phyloP scores from a whole-genome alignment of 1,140 invertebrate genomes.

The Bombus cullumanus region DNA sequence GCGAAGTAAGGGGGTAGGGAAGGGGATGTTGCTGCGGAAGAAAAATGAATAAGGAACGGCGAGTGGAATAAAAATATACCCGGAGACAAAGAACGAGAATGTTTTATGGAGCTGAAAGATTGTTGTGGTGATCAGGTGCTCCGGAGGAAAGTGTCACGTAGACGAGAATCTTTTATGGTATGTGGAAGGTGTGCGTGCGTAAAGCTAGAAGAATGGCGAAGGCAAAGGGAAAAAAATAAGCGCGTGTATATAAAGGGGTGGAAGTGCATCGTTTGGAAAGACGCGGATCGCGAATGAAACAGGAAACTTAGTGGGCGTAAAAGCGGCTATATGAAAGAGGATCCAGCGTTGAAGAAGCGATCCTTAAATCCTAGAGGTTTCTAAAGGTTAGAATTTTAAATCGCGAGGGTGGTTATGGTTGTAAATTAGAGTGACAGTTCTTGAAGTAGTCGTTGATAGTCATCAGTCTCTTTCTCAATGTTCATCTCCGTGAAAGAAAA shows the following conservation, averaged over 20 bases:
- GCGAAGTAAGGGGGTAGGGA: not conserved
- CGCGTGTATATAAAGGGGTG: not conserved
- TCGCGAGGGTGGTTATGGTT: not conserved
- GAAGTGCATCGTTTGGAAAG: not conserved
- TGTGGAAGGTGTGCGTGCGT: not conserved
- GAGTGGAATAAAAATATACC: constrained; percentile 37
- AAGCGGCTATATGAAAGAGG: not conserved
- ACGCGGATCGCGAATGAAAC: not conserved
- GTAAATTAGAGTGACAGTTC: not conserved
- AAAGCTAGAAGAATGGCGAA: constrained; percentile 17
- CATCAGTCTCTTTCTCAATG: no score
- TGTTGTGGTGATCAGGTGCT: constrained; percentile 37
- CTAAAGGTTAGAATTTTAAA: no score
- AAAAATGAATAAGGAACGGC: constrained; percentile 44
- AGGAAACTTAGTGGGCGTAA: not conserved
- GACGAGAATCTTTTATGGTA: not conserved
- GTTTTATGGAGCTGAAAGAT: constrained; percentile 61
- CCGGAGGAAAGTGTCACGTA: constrained; percentile 36
- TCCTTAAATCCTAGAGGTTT: not conserved
- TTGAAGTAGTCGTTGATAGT: not conserved
- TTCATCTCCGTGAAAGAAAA: no score
- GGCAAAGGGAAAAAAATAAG: not conserved
- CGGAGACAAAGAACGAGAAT: constrained; percentile 44
- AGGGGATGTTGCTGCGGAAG: not conserved
- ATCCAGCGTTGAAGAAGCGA: not conserved